Percentiles rank a stretch among this genome's conserved stretches.
Conservation (phyloP, 2,113 vertebrate genomes). For the Ceyx cyanopectus region DNA sequence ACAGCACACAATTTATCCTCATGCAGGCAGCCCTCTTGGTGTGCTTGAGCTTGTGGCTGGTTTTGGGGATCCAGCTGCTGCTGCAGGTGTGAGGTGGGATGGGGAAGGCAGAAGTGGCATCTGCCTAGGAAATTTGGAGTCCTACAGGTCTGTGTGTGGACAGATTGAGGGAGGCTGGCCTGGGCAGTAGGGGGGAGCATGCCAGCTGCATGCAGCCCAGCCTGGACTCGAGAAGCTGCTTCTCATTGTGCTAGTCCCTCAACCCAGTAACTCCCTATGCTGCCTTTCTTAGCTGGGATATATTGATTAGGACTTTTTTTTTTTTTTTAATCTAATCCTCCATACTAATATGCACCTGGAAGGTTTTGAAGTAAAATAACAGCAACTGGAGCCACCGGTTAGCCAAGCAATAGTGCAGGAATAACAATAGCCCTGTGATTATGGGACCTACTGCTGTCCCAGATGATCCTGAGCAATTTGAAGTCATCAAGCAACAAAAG, state of each 20-base stretch:
- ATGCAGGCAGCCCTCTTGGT: not conserved
- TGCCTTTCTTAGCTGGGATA: not conserved
- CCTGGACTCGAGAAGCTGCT: not conserved
- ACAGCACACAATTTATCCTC: not conserved
- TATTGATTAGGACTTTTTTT: not conserved
- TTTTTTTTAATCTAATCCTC: not conserved
- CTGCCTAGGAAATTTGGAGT: accelerated
- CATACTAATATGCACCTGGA: not conserved
- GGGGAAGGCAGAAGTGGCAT: not conserved
- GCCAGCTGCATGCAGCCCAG: not conserved
- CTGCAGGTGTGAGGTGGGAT: not conserved
- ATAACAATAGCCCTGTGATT: accelerated
- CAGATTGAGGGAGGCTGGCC: not conserved
- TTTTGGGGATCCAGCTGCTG: not conserved
- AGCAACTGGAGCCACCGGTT: not conserved
- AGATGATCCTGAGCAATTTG: too few relatives aligned
- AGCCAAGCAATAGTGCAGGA: not conserved
- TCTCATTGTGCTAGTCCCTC: not conserved
- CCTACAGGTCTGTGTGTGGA: not conserved
- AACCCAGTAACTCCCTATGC: not conserved
- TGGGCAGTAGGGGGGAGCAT: not conserved
- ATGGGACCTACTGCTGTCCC: not conserved
- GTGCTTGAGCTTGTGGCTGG: not conserved
- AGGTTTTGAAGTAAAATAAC: not conserved
- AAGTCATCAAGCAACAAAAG: too few relatives aligned